phyloP scores from a whole-genome alignment of 2,797 vertebrate genomes.

The Tinamus major region DNA sequence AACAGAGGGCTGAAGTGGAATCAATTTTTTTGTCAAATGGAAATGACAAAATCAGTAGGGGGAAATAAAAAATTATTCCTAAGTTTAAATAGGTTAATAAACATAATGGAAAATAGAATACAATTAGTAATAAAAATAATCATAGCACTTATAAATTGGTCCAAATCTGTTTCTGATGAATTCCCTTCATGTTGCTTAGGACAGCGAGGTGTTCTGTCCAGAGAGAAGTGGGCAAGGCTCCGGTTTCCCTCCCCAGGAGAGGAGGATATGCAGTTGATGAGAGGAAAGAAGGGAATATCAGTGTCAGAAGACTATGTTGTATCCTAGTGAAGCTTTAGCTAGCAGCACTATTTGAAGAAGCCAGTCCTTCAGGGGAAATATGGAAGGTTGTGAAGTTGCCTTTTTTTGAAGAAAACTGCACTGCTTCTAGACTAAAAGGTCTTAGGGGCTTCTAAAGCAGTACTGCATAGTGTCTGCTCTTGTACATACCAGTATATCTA shows the following conservation, averaged over 20 bases:
- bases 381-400: neutral
- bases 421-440: neutral
- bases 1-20: slow-evolving; percentile 1
- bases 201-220: neutral
- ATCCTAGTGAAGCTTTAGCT: neutral
- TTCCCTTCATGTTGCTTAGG: neutral
- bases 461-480: neutral
- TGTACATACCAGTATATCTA: neutral
- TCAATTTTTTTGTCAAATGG: slow-evolving; percentile 43
- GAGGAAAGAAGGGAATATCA: neutral
- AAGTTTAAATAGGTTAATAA: neutral
- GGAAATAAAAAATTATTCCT: slow-evolving; percentile 17
- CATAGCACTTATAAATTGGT: neutral
- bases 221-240: neutral
- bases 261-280: neutral
- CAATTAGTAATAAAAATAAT: slow-evolving; percentile 11
- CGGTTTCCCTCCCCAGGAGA: neutral
- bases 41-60: slow-evolving; percentile 24
- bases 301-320: neutral
- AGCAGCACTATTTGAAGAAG: neutral
- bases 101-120: slow-evolving; percentile 7
- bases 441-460: neutral
- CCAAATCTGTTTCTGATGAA: rapidly evolving
- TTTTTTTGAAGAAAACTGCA: neutral
- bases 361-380: neutral